Base-by-base conservation (phyloP, 2,113 vertebrate species). In the Rhineura floridana region DNA sequence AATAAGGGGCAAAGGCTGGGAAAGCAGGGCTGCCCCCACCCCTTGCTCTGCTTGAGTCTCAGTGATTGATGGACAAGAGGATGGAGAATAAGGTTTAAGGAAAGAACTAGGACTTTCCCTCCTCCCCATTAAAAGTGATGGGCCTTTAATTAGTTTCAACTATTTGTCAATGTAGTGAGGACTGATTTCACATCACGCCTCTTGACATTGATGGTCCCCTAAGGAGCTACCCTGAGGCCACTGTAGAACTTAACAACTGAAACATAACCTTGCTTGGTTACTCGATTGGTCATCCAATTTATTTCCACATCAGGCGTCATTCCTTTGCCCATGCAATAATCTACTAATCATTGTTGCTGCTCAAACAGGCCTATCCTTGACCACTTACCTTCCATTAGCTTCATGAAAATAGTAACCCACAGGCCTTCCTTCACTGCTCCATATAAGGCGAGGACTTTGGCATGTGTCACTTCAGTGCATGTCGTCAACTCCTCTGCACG, bases 361-460 rank as follows among this genome's bases (percentile, higher is more conserved):
- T n/a, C 10, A 77, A 12, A 28, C 1, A 1, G 13, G 13, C 3
- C 55, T 62, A 7, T 13, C 46, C 33, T 42, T 83, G 44, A 48
- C 42, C 70, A 88, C 59, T 11, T 77, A 99, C 99, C 98, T 92
- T 97, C 97, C 92, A 99, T 98, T 44, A 97, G 96, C 86, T 99
- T 98, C 98, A 99, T 99, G 92, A 99, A 97, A 88, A 99, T 97
- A 83, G 98, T 95, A 4, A 99, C 93, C 93, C 97, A 97, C 0
- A 96, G 97, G 2, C 98, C 99, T 90, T 99, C 98, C 92, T 98
- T 97, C 94, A 99, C 97, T 6, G 98, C 98, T 3, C 99, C 99
- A 0, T 98, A 99, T 82, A 99, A 93, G 81, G 99, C 98, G 91
- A 99, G 97, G 30, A 99, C 97, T 52, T 95, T 97, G 91, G 98